Conservation (phyloP, 1,140 invertebrate species). For the Asobara japonica region DNA sequence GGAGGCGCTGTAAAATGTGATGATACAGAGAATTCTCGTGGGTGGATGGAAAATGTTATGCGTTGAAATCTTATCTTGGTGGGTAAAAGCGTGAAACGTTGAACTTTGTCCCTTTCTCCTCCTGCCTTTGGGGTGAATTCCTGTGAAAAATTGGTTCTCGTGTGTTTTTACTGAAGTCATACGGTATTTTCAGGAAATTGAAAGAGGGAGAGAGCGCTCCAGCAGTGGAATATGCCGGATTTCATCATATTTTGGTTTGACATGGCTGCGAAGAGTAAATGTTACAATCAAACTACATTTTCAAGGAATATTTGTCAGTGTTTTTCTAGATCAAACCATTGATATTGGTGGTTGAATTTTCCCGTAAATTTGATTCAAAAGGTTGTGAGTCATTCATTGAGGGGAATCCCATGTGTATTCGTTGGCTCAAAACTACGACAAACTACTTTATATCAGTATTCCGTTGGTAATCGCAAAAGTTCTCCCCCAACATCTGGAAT, state of each 20-base stretch:
- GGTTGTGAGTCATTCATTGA: not conserved
- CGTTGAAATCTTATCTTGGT: not conserved
- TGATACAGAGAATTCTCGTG: not conserved
- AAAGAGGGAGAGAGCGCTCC: not conserved
- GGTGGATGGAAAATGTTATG: not conserved
- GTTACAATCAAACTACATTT: too few relatives aligned
- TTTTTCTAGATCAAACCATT: not conserved
- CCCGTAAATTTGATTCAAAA: not conserved
- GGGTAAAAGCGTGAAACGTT: not conserved
- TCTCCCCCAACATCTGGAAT: not conserved
- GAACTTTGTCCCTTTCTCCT: not conserved
- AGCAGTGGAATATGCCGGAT: not conserved
- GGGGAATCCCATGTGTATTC: not conserved
- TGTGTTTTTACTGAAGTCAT: not conserved
- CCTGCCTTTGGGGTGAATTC: not conserved
- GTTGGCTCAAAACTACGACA: not conserved
- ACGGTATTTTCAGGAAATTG: not conserved
- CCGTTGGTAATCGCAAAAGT: not conserved
- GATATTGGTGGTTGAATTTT: not conserved
- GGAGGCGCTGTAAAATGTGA: not conserved
- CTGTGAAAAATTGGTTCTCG: not conserved
- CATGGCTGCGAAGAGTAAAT: not conserved
- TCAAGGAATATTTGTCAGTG: too few relatives aligned
- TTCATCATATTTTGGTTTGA: not conserved
- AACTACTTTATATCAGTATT: not conserved